These are phyloP conservation scores for Tenthredo distinguenda DNA, from an alignment of 2,888 invertebrate species.

Conservation along the genomic window DNA sequence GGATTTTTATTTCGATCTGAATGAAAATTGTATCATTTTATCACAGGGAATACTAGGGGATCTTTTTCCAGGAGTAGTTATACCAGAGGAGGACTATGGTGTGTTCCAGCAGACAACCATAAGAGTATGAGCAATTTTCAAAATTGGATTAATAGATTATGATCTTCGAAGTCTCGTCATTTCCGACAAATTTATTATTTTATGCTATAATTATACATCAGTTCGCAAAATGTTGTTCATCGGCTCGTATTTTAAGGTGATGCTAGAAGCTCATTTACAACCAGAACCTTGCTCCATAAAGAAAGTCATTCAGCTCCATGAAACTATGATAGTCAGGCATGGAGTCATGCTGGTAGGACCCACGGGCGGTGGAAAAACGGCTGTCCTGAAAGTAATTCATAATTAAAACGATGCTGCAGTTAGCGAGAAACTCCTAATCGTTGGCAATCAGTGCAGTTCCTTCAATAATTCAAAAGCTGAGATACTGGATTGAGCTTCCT, in stretches of 20 bases:
- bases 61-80: constrained; percentile 90
- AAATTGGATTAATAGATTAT: background rate
- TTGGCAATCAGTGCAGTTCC: background rate
- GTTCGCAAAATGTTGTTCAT: background rate
- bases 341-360: constrained; percentile 96
- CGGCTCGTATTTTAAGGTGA: constrained; percentile 71
- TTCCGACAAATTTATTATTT: background rate
- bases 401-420: background rate
- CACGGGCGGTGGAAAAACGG: constrained; percentile 92
- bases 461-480: background rate
- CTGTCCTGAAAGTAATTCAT: constrained; percentile 84
- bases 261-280: constrained; percentile 84
- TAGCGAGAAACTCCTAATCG: background rate
- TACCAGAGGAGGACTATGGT: constrained; percentile 91
- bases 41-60: constrained; percentile 91
- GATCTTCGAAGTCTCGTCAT: background rate
- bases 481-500: background rate
- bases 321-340: constrained; percentile 95
- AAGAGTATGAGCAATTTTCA: constrained; percentile 63
- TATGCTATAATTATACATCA: background rate
- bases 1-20: background rate
- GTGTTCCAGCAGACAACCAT: constrained; percentile 84
- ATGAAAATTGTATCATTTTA: constrained; percentile 38
- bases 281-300: constrained; percentile 83
- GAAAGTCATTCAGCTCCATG: constrained; percentile 92